Base-by-base conservation (phyloP, 2,113 vertebrate species). In the Rhinopomastus cyanomelas region DNA sequence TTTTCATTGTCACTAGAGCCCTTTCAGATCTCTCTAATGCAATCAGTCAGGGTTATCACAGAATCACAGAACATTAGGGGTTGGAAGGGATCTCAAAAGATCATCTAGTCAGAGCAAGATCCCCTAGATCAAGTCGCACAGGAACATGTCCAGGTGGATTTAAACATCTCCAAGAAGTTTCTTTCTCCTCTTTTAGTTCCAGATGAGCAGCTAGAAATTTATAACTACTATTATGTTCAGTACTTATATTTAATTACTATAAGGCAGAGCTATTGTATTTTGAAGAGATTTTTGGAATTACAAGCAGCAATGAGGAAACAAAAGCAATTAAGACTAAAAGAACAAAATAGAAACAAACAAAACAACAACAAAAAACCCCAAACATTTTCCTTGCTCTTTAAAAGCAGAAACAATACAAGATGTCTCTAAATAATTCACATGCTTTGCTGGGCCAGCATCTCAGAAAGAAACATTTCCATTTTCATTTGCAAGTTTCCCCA, bases 401-500 rank as follows among this genome's bases (percentile, higher is more conserved):
- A 90, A 90, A 85, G 75, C 11, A 91, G 56, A 81, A 89, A 67
- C 42, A 91, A 74, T 49, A 16, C 4, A 55, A 84, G 30, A 42
- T 80, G 16, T 56, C 34, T 74, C 42, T 91, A 92, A 92, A 95
- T 93, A 95, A 94, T 94, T 96, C 88, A 95, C 44, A 57, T 51
- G 30, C 39, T 13, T 8, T 87, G 44, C 69, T 20, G 26, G 39
- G 51, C 44, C 55, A 83, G 84, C 77, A 90, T 89, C 85, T 91
- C 89, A 81, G 81, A 92, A 91, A 73, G 78, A 36, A 79, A 51
- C 75, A 90, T 91, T 95, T 92, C 84, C 90, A 92, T 96, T 95
- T 96, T 87, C 85, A 90, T 91, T 93, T 88, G 34, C 90, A 87
- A 51, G 75, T 93, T 96, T 92, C 55, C 78, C 82, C 92, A 93